phyloP scores from a whole-genome alignment of 2,888 invertebrate species.

The Bellardia bayeri region DNA sequence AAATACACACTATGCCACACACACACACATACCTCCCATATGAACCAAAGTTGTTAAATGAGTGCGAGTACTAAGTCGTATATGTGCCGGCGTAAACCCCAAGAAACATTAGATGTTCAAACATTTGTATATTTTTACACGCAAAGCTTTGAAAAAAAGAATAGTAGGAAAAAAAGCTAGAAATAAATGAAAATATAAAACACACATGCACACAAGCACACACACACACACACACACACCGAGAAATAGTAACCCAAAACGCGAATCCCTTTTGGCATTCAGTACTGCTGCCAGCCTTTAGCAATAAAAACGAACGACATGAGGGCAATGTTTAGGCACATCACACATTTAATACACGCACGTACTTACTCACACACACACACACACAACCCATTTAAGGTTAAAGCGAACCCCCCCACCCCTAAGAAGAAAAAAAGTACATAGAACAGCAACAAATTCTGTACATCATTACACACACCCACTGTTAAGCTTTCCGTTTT shows the following conservation, averaged over 20 bases:
- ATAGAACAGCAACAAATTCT: constrained; percentile 50
- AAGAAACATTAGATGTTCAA: constrained; percentile 68
- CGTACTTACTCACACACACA: neutral
- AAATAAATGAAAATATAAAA: constrained; percentile 51
- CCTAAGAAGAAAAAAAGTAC: neutral
- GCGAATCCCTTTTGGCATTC: constrained; percentile 73
- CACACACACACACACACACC: neutral
- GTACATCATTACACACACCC: constrained; percentile 72
- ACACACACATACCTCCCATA: constrained; percentile 52
- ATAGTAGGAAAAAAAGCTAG: constrained; percentile 44
- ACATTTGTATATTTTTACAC: constrained; percentile 67
- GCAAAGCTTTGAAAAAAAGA: constrained; percentile 64
- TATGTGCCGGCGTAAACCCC: constrained; percentile 50
- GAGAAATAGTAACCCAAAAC: constrained; percentile 70
- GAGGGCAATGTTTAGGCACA: constrained; percentile 67
- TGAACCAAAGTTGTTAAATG: constrained; percentile 50
- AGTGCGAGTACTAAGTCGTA: neutral
- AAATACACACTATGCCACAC: constrained; percentile 36
- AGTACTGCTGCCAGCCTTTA: constrained; percentile 63
- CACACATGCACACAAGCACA: constrained; percentile 14
- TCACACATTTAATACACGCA: constrained; percentile 59
- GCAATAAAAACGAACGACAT: constrained; percentile 41
- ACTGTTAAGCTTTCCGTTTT: constrained; percentile 72
- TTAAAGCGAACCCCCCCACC: neutral
- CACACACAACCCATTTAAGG: constrained; percentile 13